Base-by-base conservation (phyloP, 2,113 vertebrate species). In the Haemorhous mexicanus region DNA sequence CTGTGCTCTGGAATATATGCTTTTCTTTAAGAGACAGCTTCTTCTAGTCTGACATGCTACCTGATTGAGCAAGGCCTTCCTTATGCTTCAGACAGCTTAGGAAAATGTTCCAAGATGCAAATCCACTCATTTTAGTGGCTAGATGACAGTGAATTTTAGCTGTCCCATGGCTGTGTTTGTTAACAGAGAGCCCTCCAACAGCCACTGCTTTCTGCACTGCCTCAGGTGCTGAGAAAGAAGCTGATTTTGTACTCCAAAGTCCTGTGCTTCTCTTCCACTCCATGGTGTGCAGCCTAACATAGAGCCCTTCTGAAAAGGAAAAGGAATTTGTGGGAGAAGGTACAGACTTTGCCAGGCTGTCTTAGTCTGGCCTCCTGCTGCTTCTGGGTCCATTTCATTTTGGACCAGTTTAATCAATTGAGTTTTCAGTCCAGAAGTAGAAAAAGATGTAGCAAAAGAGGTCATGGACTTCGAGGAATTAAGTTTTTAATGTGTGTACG, bases 281-380 rank as follows among this genome's bases (percentile, higher is more conserved):
- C 1, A 0, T 47, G 32, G 20, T 66, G 12, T 67, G 43, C n/a
- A 84, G 21, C 28, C 35, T 21, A 9, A 53, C 3, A 33, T 14
- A 27, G 46, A 63, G 24, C 20, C 27, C n/a, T 77, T 63, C 7
- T 16, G 27, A 47, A 77, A 67, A 43, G 28, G 37, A 33, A 28
- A 35, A 41, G 44, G 30, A 62, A 1, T 37, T 4, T 1, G 6
- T 35, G 10, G 16, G 49, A 10, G 44, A 27, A 58, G 49, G 78
- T 73, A 30, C 75, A 79, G n/a, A 58, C 49, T 24, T 43, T 0
- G 0, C 17, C 14, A 44, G 41, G 49, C 30, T 5, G 0, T 20
- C n/a, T 47, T 55, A 33, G 5, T 3, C 0, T 70, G 55, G 46
- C 50, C 46, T 69, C 13, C 8, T 55, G 19, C 74, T 87, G 23